Evolutionary conservation across 2,888 invertebrate species (phyloP), one percentile per base, ranked within the genome.

Genomic region (Drosophila nigricruria): DNA sequence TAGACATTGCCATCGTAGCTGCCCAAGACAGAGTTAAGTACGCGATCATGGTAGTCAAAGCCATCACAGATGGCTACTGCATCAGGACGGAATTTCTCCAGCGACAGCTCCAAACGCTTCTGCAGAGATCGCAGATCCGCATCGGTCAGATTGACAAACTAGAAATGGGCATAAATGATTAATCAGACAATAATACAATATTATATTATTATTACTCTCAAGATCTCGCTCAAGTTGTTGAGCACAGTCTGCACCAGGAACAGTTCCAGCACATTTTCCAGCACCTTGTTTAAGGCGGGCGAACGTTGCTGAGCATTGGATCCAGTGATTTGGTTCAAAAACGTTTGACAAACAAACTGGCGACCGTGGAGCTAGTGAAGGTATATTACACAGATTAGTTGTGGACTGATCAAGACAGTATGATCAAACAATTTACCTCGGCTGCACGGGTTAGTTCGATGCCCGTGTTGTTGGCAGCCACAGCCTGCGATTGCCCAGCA

Each of bases 41-140:
- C 95, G 91, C 95, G 96, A 90, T 97, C 97, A 16, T 95, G 94
- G 42, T 97, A 95, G 90, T 98, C 98, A 91, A 98, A 99, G 14
- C 97, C 95, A 93, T 99, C 99, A 0, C 98, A 98, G 23, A 99
- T 94, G 0, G 96, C 96, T 0, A 99, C 96, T 0, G 97, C 98
- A 92, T 98, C 96, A 5, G 97, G 97, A 50, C 98, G 95, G 47
- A 99, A 93, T 34, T 94, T 94, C 0, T 93, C 93, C 66, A 98
- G 93, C 42, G 96, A 92, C 34, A 95, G 94, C 86, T 96, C 96
- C 77, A 97, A 94, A 93, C 96, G 96, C 57, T 92, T 92, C 89
- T 96, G 96, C 40, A 97, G 81, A 8, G 93, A 91, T 43, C 79
- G 62, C 6, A 92, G 67, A 66, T 91, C 88, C 0, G 67, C 74